Base-by-base conservation (phyloP, 2,888 invertebrate genomes). In the Lissocephala sabroskyi region DNA sequence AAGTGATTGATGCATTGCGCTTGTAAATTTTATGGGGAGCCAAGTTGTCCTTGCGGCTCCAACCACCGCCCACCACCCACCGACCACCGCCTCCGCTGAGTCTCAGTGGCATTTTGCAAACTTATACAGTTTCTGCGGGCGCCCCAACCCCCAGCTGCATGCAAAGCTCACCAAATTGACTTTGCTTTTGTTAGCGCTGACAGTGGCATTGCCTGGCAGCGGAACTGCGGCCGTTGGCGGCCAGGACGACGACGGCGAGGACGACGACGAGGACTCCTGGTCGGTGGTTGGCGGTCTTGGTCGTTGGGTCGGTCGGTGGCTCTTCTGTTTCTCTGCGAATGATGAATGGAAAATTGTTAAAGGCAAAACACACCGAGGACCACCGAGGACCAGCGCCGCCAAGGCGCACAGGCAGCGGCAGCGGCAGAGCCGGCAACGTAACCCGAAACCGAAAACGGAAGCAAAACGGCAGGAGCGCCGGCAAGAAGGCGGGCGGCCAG, bases 131-230 rank as follows among this genome's bases (percentile, higher is more conserved):
- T 35, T 16, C 16, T 35, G 35, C 9, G 35, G 35, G 14, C 23
- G 23, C 23, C 23, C 7, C 23, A 7, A n/a, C 23, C 23, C 23
- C 23, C 23, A 23, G 3, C 23, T 18, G 61, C 61, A 70, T 76
- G 77, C 75, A 70, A 70, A 70, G 65, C 76, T 70, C 74, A 74
- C 77, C 75, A 70, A 70, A 70, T 70, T 70, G 77, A 77, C 70
- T 70, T 70, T 74, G 74, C 77, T 74, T 77, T 65, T 77, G 70
- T 61, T 75, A 63, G 74, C 77, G 70, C 68, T 65, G 74, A 77
- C 70, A 76, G 70, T 70, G 70, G 59, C 74, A 76, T 52, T 64
- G 73, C 61, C 53, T 28, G 14, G 14, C 28, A 17, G 28, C 16
- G 41, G 28, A 28, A 35, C 13, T 26, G 28, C 28, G 41, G 41